Conservation (phyloP, 2,797 vertebrate genomes). For the Furcifer pardalis region DNA sequence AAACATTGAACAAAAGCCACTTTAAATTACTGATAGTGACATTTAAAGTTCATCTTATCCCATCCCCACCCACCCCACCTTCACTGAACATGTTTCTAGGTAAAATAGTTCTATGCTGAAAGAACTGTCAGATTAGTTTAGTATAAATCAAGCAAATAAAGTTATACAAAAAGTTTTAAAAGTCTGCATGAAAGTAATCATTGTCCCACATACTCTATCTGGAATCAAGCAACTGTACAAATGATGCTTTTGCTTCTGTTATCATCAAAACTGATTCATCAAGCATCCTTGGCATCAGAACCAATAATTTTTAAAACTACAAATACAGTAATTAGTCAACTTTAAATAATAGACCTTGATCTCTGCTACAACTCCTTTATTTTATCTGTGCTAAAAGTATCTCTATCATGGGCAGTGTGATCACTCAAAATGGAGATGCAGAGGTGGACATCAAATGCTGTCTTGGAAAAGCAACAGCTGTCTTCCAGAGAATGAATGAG, state of each 20-base stretch:
- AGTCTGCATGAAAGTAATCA: constrained; percentile 26
- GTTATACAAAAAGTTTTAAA: background rate
- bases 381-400: background rate
- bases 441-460: no score
- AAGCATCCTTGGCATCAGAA: constrained; percentile 5
- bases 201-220: background rate
- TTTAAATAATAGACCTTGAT: background rate
- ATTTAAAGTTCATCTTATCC: background rate
- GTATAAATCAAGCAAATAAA: constrained; percentile 33
- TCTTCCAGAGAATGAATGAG: no score
- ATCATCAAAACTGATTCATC: constrained; percentile 39
- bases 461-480: no score
- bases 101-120: constrained; percentile 39
- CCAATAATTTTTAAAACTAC: background rate
- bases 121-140: constrained; percentile 45
- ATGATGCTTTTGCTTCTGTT: constrained; percentile 41
- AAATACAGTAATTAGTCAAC: background rate
- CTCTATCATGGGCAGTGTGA: no score
- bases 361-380: background rate
- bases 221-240: constrained; percentile 39
- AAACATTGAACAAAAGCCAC: background rate
- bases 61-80: no score
- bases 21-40: background rate
- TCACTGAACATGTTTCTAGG: constrained; percentile 36
- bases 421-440: no score